Evolutionary conservation across 2,113 vertebrate species (phyloP).

Genomic region (Pteronura brasiliensis): DNA sequence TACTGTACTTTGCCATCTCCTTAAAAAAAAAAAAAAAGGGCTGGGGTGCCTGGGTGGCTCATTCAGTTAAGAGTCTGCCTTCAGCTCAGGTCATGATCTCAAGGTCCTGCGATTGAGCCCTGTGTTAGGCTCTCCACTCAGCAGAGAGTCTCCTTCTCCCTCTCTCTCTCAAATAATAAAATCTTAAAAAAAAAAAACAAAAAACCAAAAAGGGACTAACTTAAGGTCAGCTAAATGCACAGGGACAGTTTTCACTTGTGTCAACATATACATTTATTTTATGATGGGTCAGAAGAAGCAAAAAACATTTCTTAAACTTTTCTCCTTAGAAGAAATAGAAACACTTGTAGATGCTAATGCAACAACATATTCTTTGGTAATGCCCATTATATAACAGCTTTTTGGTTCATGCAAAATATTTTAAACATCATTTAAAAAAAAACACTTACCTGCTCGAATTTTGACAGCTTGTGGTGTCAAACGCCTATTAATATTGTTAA

Average conservation of each 20-base stretch:
- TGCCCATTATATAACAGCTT: background rate
- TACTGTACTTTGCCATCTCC: background rate
- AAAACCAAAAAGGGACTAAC: background rate
- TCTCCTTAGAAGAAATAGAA: background rate
- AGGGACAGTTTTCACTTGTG: background rate
- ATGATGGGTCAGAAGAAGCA: background rate
- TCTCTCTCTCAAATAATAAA: background rate
- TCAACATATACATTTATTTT: conserved; percentile 1
- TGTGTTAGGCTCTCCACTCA: too few species aligned
- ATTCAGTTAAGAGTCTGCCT: too few species aligned
- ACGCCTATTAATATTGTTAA: conserved; percentile 98
- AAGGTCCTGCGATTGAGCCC: too few species aligned
- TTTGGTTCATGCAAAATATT: background rate
- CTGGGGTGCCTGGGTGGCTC: too few species aligned
- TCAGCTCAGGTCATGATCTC: too few species aligned
- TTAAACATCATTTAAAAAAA: conserved; percentile 29
- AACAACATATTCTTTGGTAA: background rate
- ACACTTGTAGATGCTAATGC: background rate
- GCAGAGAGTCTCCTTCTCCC: too few species aligned
- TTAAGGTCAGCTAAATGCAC: background rate
- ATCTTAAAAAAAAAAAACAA: background rate
- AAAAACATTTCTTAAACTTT: background rate
- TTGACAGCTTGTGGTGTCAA: conserved; percentile 98
- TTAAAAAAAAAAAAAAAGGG: background rate
- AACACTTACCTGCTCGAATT: conserved; percentile 93